Conservation (phyloP, 2,797 vertebrate species). For the Cottoperca gobio region DNA sequence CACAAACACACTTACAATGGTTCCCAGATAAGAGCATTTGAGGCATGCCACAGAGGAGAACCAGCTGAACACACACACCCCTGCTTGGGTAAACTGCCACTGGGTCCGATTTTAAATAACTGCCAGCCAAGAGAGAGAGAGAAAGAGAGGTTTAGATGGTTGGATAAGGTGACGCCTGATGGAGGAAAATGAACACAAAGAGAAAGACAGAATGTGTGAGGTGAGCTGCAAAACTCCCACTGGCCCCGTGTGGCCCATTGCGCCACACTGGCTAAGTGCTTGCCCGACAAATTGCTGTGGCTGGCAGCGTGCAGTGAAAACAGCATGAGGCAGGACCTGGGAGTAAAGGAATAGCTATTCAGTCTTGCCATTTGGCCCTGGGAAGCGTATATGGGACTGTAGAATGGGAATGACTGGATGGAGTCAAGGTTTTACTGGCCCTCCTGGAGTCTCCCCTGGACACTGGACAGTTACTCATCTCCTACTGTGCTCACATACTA, state of each 20-base stretch:
- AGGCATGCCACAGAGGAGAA: conserved; percentile 45
- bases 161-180: conserved; percentile 52
- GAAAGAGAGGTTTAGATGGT: conserved; percentile 41
- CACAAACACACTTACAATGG: conserved; percentile 64
- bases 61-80: conserved; percentile 74
- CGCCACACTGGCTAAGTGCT: conserved; percentile 71
- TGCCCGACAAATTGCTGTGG: conserved; percentile 82
- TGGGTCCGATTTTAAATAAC: conserved; percentile 59
- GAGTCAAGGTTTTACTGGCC: conserved; percentile 40
- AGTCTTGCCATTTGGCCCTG: conserved; percentile 47
- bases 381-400: conserved; percentile 25
- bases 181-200: conserved; percentile 54
- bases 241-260: conserved; percentile 58
- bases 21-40: conserved; percentile 73
- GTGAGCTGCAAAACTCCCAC: conserved; percentile 62
- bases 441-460: conserved; percentile 25
- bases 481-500: conserved; percentile 22
- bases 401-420: conserved; percentile 36
- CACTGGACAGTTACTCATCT: conserved; percentile 39
- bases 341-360: conserved; percentile 58
- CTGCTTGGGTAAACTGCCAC: conserved; percentile 59
- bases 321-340: conserved; percentile 71
- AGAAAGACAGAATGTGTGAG: conserved; percentile 57
- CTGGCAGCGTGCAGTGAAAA: conserved; percentile 62
- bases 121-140: conserved; percentile 16